phyloP scores from a whole-genome alignment of 2,888 invertebrate species.

The Hydropsyche betteni region DNA sequence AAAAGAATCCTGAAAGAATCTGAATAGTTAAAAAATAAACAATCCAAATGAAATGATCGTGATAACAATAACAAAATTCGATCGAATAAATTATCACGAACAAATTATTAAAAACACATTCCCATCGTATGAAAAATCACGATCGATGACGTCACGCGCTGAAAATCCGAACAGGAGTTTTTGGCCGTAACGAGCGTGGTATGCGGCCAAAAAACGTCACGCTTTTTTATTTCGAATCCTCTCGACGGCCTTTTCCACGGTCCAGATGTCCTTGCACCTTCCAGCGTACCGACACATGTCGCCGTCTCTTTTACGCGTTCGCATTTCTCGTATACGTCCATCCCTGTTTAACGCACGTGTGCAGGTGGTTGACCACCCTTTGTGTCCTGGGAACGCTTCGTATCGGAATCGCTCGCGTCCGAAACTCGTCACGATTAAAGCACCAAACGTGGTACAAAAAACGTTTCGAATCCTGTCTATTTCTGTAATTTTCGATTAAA shows the following conservation, averaged over 20 bases:
- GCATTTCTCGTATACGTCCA: background rate
- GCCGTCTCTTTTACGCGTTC: background rate
- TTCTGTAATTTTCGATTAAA: no score
- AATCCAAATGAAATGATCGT: no score
- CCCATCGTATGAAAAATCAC: no score
- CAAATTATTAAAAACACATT: no score
- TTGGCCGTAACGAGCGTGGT: constrained; percentile 4
- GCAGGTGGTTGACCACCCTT: constrained; percentile 52
- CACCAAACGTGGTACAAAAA: constrained; percentile 5
- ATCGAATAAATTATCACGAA: no score
- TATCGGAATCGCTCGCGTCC: constrained; percentile 31
- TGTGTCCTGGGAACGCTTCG: constrained; percentile 49
- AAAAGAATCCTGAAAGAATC: no score
- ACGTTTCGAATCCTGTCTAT: background rate
- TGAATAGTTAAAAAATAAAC: no score
- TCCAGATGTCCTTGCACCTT: constrained; percentile 36
- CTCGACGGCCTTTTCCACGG: constrained; percentile 22
- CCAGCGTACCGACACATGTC: constrained; percentile 1
- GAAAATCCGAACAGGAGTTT: constrained; percentile 2
- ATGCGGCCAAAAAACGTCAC: constrained; percentile 16
- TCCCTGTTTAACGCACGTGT: constrained; percentile 46
- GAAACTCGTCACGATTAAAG: background rate
- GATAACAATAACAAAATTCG: no score
- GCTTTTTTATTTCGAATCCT: background rate
- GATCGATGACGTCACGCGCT: background rate